Conservation (phyloP, 1,140 invertebrate genomes). For the Apocrypta bakeri region DNA sequence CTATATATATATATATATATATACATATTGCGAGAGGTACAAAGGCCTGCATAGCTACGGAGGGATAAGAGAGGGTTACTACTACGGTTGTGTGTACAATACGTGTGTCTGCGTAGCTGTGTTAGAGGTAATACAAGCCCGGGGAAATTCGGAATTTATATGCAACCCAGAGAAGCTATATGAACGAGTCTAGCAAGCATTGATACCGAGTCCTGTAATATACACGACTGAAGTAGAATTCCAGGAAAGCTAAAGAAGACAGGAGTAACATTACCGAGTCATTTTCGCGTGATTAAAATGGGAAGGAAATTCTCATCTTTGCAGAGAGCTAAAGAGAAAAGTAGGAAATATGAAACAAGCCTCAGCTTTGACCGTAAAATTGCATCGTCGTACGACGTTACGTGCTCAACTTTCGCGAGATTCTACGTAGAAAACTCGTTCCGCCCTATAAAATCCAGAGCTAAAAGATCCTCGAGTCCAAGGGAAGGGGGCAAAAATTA, state of each 20-base stretch:
- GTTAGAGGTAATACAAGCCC: neutral
- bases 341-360: neutral
- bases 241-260: too few species aligned
- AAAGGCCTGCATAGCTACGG: neutral
- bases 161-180: neutral
- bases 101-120: too few species aligned
- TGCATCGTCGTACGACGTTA: neutral
- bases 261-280: too few species aligned
- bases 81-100: neutral
- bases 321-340: neutral
- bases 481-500: neutral
- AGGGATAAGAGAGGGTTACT: neutral
- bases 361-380: neutral
- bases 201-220: too few species aligned
- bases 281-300: too few species aligned
- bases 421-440: neutral
- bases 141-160: neutral
- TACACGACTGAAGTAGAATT: too few species aligned
- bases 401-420: neutral
- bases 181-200: too few species aligned
- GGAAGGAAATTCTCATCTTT: too few species aligned
- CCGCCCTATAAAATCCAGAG: neutral
- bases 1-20: neutral
- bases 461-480: neutral
- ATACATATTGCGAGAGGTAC: neutral